Evolutionary conservation across 2,113 vertebrate genomes (phyloP), one percentile per base, ranked within the genome.

Genomic region (Atractosteus spatula): DNA sequence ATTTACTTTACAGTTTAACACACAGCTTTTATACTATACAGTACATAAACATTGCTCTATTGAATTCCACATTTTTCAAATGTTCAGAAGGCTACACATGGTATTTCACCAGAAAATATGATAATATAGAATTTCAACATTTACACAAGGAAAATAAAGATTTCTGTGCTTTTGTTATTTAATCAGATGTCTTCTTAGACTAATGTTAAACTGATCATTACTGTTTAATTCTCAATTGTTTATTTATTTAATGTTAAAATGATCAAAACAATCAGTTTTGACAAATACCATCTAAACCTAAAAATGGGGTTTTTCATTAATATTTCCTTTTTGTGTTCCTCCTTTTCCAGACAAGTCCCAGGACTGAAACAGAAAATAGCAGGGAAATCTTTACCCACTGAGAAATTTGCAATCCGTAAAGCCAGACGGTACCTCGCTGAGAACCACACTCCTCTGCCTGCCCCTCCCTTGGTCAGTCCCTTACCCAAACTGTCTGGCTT

Each of bases 351-450:
- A 81, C 91, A 93, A 74, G 96, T 99, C 44, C 94, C 94, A 55
- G 90, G 89, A 54, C 85, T 99, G 81, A 99, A 98, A 86, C 94
- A 98, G 90, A 99, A 99, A 90, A 98, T 99, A 72, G 97, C 97
- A n/a, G 97, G 97, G 69, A 98, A 99, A 79, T 99, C 97, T 76
- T 86, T 99, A 72, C 97, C 97, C 62, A 99, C 97, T 0, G 97
- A 99, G 83, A 99, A 99, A 89, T 99, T 99, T 90, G 97, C 96
- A 3, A 97, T 98, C 85, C 90, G 95, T 69, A 99, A 99, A 84
- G 94, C 96, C 7, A 92, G 96, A 3, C 92, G 96, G 8, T 99
- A 99, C 74, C 91, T 96, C 59, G 83, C 88, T 57, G 86, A 95
- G 76, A 93, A 91, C n/a, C 93, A 93, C 0, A 0, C 95, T 82